Base-by-base conservation (phyloP, 1,140 invertebrate genomes). In the Bombus superbus region DNA sequence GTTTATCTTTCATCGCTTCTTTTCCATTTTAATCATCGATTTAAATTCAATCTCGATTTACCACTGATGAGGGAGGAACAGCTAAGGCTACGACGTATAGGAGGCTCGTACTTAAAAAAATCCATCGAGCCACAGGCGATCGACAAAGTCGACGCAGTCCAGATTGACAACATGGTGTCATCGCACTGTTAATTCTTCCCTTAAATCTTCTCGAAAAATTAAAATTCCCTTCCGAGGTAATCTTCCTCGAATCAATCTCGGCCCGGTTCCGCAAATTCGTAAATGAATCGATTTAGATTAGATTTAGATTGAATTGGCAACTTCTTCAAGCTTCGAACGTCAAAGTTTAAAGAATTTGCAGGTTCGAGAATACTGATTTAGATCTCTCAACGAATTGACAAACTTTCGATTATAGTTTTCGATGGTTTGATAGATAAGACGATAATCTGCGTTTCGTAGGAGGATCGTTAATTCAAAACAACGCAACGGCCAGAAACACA, bases 141-240 rank as follows among this genome's bases (percentile, higher is more conserved):
- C 88, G 92, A 92, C 87, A 93, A 25, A 38, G 92, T 91, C 88
- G 92, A 92, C 42, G 89, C 91, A 57, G 90, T 92, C 89, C 91
- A 92, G 40, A 92, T 93, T 71, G 90, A 93, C 80, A 92, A 74
- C 92, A 93, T 93, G 78, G 59, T 92, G 78, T 85, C 87, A 75
- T 92, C 84, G 81, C 59, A n/a, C 64, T 74, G 18, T 32, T n/a
- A 44, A 53, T 66, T 42, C 59, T 35, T n/a, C 3, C 4, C 9
- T 25, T 4, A 8, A 44, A 71, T 22, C 10, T 5, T 25, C 32
- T 3, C 53, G 8, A 32, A 66, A 32, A 66, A 66, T 2, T 66
- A 38, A 22, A 25, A 68, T 38, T 25, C 66, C 1, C 18, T 35
- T 22, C 22, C 66, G 22, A 68, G 18, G 1, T 64, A 15, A 38